Conservation (phyloP, 2,888 invertebrate species). For the Harpalus rufipes region DNA sequence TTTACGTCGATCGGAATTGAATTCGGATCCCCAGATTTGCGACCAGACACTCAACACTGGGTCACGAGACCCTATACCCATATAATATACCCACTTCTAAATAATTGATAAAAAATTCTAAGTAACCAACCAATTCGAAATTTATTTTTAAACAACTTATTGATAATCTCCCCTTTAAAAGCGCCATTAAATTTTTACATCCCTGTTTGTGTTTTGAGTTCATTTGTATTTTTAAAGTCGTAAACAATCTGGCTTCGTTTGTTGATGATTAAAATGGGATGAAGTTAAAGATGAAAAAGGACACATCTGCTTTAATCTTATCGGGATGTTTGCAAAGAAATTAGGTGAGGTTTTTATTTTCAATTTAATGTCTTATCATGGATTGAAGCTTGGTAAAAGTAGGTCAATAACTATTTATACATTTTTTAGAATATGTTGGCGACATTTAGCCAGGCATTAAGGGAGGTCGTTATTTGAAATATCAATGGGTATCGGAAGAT, state of each 20-base stretch:
- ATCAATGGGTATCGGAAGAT: not conserved
- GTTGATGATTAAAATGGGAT: slow-evolving; percentile 41
- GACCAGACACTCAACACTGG: too few species aligned
- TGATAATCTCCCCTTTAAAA: not conserved
- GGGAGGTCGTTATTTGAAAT: not conserved
- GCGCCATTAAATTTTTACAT: not conserved
- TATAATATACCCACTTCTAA: too few species aligned
- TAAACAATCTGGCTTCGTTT: slow-evolving; percentile 34
- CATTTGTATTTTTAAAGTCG: slow-evolving; percentile 53
- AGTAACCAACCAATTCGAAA: not conserved
- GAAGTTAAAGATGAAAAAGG: slow-evolving; percentile 40
- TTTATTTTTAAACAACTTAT: not conserved
- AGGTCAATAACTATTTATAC: slow-evolving; percentile 43
- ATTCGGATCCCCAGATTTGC: too few species aligned
- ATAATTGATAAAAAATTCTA: too few species aligned
- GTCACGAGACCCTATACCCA: too few species aligned
- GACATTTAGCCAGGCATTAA: not conserved
- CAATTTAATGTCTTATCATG: slow-evolving; percentile 47
- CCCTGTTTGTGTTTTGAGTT: slow-evolving; percentile 9
- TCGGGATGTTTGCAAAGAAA: slow-evolving; percentile 54
- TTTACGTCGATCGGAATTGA: too few species aligned
- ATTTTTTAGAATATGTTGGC: slow-evolving; percentile 27
- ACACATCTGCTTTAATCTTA: slow-evolving; percentile 57
- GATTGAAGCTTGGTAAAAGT: slow-evolving; percentile 13
- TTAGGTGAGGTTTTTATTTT: slow-evolving; percentile 55